Percentiles rank a stretch among this genome's conserved stretches.
Evolutionary conservation across 2,113 vertebrate species (phyloP).

Genomic region (Siniperca chuatsi): DNA sequence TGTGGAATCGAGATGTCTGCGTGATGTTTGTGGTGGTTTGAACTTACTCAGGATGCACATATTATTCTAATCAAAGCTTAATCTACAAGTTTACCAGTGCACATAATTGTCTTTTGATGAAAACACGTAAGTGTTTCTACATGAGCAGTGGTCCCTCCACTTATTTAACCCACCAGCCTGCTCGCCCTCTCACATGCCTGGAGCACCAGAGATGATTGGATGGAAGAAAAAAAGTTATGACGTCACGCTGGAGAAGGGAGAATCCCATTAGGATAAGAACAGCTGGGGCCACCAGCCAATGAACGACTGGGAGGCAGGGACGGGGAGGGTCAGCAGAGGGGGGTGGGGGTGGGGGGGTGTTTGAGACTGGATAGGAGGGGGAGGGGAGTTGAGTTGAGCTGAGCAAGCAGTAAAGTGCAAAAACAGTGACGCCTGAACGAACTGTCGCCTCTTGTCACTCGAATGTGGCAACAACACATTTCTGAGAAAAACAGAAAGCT

Average conservation of each 20-base stretch:
- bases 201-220: neutral
- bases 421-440: slow-evolving; percentile 35
- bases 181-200: neutral
- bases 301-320: neutral
- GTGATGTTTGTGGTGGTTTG: neutral
- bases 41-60: neutral
- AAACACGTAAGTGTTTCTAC: neutral
- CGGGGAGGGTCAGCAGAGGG: neutral
- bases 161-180: neutral
- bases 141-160: neutral
- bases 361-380: too few species aligned
- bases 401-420: slow-evolving; percentile 25
- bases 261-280: slow-evolving; percentile 43
- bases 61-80: too few species aligned
- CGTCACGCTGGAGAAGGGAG: slow-evolving; percentile 29
- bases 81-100: neutral
- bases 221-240: neutral
- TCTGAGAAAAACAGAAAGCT: neutral
- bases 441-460: slow-evolving; percentile 38
- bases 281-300: slow-evolving; percentile 41
- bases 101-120: neutral
- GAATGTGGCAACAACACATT: neutral
- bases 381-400: neutral
- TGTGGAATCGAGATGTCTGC: neutral
- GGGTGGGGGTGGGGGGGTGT: neutral